A percentile compares a stretch with the other conserved stretches of the same genome.
phyloP scores from a whole-genome alignment of 2,888 invertebrate species.

The Ceriagrion tenellum region DNA sequence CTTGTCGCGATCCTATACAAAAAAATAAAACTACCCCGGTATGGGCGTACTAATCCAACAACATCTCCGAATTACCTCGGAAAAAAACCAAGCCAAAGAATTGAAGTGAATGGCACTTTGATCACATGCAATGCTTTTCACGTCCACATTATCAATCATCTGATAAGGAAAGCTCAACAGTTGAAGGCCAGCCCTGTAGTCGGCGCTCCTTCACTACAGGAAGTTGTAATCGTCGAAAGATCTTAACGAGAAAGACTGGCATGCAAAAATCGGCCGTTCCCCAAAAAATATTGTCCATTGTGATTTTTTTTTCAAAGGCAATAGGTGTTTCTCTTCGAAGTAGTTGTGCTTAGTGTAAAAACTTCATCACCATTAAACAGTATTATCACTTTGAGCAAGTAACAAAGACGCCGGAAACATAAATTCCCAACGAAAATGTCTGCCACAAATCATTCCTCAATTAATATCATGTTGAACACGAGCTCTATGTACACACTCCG shows the following conservation, averaged over 20 bases:
- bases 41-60: neutral
- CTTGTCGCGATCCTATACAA: neutral
- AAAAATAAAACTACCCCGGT: neutral
- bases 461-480: neutral
- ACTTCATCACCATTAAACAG: slow-evolving; percentile 5
- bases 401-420: slow-evolving; percentile 24
- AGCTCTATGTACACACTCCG: neutral
- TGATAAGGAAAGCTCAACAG: slow-evolving; percentile 46
- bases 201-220: slow-evolving; percentile 1
- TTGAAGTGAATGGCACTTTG: slow-evolving; percentile 44
- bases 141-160: neutral
- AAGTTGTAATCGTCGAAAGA: neutral
- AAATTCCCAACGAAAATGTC: neutral
- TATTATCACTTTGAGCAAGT: slow-evolving; percentile 54
- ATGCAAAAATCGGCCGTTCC: slow-evolving; percentile 8
- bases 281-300: slow-evolving; percentile 25
- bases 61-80: neutral
- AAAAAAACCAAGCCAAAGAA: slow-evolving; percentile 37
- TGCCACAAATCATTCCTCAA: neutral
- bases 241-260: slow-evolving; percentile 16
- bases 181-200: slow-evolving; percentile 39
- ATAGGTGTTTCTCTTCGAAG: slow-evolving; percentile 14
- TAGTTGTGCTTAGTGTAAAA: slow-evolving; percentile 1
- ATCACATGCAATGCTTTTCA: slow-evolving; percentile 43
- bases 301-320: slow-evolving; percentile 34